Percentiles rank a stretch among this genome's conserved stretches.
Evolutionary conservation across 2,113 vertebrate genomes (phyloP).

Genomic region (Benitochromis conjunctus): DNA sequence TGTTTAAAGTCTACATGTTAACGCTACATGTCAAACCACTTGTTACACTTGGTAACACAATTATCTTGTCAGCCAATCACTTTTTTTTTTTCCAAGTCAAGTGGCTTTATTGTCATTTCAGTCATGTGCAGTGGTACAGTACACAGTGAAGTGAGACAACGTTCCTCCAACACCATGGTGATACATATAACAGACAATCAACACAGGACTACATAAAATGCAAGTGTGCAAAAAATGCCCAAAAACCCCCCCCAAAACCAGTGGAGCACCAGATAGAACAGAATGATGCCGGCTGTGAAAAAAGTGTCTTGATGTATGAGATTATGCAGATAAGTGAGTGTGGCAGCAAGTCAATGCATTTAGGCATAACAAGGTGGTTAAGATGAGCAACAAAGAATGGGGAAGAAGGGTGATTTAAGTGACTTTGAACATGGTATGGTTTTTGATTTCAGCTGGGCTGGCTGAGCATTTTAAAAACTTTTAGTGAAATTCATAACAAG

Average conservation of each 20-base stretch:
- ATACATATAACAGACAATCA: neutral
- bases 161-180: neutral
- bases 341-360: neutral
- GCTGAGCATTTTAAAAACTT: neutral
- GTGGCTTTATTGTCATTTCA: accelerated
- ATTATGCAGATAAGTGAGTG: neutral
- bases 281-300: neutral
- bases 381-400: neutral
- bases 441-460: neutral
- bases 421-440: neutral
- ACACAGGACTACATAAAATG: neutral
- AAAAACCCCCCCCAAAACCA: neutral
- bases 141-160: neutral
- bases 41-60: neutral
- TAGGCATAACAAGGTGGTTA: neutral
- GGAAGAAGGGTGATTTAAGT: neutral
- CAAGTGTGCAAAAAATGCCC: neutral
- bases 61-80: neutral
- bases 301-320: neutral
- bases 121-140: neutral
- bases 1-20: neutral
- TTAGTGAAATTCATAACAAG: neutral
- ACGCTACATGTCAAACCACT: neutral
- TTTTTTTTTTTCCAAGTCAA: neutral
- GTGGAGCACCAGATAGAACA: neutral